These are phyloP conservation scores for Podotricha telesiphe DNA, from an alignment of 2,888 invertebrate species.

Conservation along the genomic window DNA sequence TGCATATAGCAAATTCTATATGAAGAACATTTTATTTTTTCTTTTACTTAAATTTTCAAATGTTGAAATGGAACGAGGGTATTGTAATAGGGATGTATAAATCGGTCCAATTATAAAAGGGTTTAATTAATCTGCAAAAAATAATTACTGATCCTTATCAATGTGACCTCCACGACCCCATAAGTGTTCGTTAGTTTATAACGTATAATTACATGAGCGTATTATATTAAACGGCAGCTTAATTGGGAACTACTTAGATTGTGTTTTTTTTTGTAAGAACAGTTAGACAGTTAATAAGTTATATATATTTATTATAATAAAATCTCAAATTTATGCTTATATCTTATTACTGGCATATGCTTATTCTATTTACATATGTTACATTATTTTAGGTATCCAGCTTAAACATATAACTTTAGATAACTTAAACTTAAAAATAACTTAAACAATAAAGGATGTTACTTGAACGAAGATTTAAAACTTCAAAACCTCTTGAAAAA, in stretches of 20 bases:
- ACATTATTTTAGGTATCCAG: too few species aligned
- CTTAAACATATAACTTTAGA: too few species aligned
- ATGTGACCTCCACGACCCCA: conserved; percentile 19
- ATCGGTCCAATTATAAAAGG: conserved; percentile 47
- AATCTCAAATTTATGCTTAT: too few species aligned
- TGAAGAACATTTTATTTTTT: conserved; percentile 33
- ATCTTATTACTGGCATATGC: too few species aligned
- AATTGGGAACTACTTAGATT: not conserved
- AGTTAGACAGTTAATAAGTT: too few species aligned
- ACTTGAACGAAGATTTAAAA: too few species aligned
- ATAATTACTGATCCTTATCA: conserved; percentile 44
- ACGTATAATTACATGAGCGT: not conserved
- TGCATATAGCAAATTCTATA: conserved; percentile 27
- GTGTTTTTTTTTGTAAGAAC: not conserved
- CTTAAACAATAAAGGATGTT: too few species aligned
- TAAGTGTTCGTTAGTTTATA: conserved; percentile 23
- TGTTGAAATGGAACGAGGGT: conserved; percentile 38
- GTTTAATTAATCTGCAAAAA: conserved; percentile 45
- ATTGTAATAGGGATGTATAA: conserved; percentile 50
- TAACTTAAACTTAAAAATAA: too few species aligned
- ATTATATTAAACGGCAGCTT: conserved; percentile 1
- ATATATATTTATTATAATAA: too few species aligned
- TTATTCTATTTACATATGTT: too few species aligned
- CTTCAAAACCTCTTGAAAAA: too few species aligned
- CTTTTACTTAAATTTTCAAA: conserved; percentile 22